Percentiles rank a stretch among this genome's conserved stretches.
phyloP scores from a whole-genome alignment of 2,797 vertebrate genomes.

The Myotis planiceps region DNA sequence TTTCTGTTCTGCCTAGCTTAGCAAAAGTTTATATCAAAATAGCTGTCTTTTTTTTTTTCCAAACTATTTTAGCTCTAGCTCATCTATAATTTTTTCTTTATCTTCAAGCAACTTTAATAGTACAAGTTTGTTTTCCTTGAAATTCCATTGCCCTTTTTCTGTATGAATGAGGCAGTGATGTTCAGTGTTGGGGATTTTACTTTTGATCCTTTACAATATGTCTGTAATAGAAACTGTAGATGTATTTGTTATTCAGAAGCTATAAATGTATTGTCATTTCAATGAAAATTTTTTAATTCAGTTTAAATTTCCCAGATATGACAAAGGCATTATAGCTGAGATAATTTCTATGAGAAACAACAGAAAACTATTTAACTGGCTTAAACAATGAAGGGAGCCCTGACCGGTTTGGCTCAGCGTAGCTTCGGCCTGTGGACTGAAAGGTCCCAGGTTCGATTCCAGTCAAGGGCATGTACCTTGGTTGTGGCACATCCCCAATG shows the following conservation, averaged over 20 bases:
- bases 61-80: neutral
- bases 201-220: neutral
- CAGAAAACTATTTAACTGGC: neutral
- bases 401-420: no score
- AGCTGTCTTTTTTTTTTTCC: neutral
- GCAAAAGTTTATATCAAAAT: conserved; percentile 37
- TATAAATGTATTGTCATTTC: neutral
- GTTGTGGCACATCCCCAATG: no score
- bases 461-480: no score
- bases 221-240: neutral
- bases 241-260: neutral
- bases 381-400: neutral
- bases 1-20: conserved; percentile 2
- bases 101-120: conserved; percentile 43
- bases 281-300: conserved; percentile 34
- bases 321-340: neutral
- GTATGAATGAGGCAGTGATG: neutral
- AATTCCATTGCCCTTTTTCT: neutral
- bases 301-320: neutral
- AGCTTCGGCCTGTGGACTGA: no score
- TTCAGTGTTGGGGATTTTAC: neutral
- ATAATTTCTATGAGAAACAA: conserved; percentile 38
- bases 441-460: no score
- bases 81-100: conserved; percentile 18
- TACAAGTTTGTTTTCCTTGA: conserved; percentile 25